Evolutionary conservation across 2,797 vertebrate genomes (phyloP).

Genomic region (Rachycentron canadum): DNA sequence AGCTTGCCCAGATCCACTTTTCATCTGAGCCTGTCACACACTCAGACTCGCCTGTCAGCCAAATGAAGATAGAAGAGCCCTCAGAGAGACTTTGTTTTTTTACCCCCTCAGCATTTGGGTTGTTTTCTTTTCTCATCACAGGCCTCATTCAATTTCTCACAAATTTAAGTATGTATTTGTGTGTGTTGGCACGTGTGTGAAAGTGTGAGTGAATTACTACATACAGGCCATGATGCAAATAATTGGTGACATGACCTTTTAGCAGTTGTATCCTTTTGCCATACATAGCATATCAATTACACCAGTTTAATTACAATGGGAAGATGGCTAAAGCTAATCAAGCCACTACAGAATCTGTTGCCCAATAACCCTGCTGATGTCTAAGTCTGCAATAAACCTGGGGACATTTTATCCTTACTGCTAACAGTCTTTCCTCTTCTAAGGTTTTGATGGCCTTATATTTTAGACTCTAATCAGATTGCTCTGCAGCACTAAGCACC

Average conservation of each 20-base stretch:
- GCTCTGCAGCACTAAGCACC: slow-evolving; percentile 24
- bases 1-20: slow-evolving; percentile 74
- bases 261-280: slow-evolving; percentile 6
- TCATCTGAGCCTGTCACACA: slow-evolving; percentile 79
- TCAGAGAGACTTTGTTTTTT: slow-evolving; percentile 34
- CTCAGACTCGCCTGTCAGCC: slow-evolving; percentile 69
- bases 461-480: slow-evolving; percentile 21
- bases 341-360: not conserved
- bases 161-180: not conserved
- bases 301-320: slow-evolving; percentile 8
- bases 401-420: slow-evolving; percentile 3
- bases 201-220: not conserved
- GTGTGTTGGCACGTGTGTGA: not conserved
- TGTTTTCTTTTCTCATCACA: slow-evolving; percentile 26
- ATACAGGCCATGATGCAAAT: slow-evolving; percentile 39
- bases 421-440: slow-evolving; percentile 3
- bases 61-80: slow-evolving; percentile 79
- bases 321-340: slow-evolving; percentile 15
- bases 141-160: slow-evolving; percentile 6
- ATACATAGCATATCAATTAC: slow-evolving; percentile 14
- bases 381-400: slow-evolving; percentile 13
- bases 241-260: slow-evolving; percentile 55
- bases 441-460: slow-evolving; percentile 27
- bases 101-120: slow-evolving; percentile 31
- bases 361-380: slow-evolving; percentile 11